A percentile compares a stretch with the other conserved stretches of the same genome.
Evolutionary conservation across 2,113 vertebrate genomes (phyloP).

Genomic region (Phyllostomus hastatus): DNA sequence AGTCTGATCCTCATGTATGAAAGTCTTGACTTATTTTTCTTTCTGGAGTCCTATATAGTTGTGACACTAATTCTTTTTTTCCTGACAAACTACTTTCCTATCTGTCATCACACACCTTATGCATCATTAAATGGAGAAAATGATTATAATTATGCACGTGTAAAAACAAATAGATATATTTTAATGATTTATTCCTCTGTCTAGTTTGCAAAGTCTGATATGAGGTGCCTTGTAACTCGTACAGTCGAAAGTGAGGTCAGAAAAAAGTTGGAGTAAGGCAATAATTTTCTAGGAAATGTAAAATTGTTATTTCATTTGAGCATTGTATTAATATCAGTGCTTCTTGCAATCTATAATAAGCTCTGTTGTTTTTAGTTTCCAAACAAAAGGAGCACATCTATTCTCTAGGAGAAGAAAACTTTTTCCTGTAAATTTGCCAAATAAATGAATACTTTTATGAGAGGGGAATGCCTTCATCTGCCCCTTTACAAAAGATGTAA

Average conservation of each 20-base stretch:
- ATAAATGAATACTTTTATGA: background rate
- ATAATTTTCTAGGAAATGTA: background rate
- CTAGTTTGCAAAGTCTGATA: background rate
- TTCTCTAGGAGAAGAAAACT: background rate
- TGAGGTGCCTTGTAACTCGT: background rate
- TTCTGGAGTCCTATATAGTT: background rate
- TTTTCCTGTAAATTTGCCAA: background rate
- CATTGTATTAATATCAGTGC: background rate
- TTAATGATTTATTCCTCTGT: background rate
- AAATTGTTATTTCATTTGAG: background rate
- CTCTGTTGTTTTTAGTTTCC: background rate
- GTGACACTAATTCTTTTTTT: conserved; percentile 15
- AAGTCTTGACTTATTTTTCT: conserved; percentile 50
- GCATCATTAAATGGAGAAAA: background rate
- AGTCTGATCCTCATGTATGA: conserved; percentile 34
- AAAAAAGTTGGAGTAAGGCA: background rate
- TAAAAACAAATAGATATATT: background rate
- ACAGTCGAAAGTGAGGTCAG: background rate
- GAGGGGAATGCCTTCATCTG: background rate
- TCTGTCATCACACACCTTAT: background rate
- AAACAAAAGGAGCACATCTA: background rate
- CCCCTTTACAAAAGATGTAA: background rate
- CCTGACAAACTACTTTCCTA: background rate
- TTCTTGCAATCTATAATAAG: background rate
- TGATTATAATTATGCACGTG: background rate